These are phyloP conservation scores for Drosophila nr. fundita DNA, from an alignment of 2,888 invertebrate genomes.

Conservation along the genomic window DNA sequence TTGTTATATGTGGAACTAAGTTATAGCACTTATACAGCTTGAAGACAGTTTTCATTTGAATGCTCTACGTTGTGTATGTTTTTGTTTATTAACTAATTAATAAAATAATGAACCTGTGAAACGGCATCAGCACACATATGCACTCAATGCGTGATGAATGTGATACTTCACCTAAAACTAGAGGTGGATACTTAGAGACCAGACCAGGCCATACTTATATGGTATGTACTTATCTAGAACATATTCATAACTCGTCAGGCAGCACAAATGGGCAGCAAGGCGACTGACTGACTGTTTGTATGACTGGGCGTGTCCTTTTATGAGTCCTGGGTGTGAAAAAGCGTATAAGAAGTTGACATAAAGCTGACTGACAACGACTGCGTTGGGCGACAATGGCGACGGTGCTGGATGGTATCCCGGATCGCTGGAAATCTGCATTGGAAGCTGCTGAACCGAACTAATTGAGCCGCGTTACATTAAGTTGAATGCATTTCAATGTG, in stretches of 20 bases:
- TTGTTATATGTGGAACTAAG: background rate
- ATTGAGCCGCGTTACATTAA: conserved; percentile 85
- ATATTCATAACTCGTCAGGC: conserved; percentile 75
- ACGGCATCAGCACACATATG: conserved; percentile 14
- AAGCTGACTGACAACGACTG: conserved; percentile 56
- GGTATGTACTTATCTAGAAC: conserved; percentile 10
- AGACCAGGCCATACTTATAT: conserved; percentile 25
- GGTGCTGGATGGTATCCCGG: conserved; percentile 45
- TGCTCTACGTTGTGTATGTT: background rate
- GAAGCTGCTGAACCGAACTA: conserved; percentile 84
- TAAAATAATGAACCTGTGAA: conserved; percentile 13
- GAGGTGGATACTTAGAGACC: conserved; percentile 33
- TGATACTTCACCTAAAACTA: conserved; percentile 9
- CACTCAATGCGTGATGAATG: conserved; percentile 22
- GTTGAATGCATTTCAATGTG: conserved; percentile 85
- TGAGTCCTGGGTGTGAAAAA: conserved; percentile 85
- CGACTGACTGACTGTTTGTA: conserved; percentile 11
- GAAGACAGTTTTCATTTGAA: background rate
- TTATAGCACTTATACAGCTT: background rate
- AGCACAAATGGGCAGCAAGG: conserved; percentile 69
- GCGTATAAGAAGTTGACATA: conserved; percentile 83
- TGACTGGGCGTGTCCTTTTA: conserved; percentile 66
- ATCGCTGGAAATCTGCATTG: conserved; percentile 75
- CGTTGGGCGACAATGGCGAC: conserved; percentile 42
- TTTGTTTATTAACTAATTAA: conserved; percentile 63